These are phyloP conservation scores for Karalla daura DNA, from an alignment of 2,797 vertebrate genomes.

Conservation along the genomic window DNA sequence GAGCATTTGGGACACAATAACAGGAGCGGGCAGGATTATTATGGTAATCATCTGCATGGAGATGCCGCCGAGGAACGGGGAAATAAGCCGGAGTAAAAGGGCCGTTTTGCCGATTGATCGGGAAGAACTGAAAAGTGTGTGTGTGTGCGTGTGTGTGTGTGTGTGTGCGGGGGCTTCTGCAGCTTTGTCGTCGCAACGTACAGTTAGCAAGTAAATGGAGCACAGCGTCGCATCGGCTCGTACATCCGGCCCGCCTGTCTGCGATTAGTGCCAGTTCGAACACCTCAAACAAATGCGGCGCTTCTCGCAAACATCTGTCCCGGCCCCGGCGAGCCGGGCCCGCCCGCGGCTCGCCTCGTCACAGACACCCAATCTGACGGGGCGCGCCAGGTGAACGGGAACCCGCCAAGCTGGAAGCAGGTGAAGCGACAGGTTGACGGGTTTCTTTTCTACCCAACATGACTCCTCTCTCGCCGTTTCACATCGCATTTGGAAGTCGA, in stretches of 20 bases:
- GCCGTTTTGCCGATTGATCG: constrained; percentile 3
- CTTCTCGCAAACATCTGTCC: constrained; percentile 20
- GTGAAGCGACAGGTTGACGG: too few relatives aligned
- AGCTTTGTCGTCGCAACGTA: neutral
- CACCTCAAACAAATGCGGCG: constrained; percentile 4
- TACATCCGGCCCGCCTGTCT: neutral
- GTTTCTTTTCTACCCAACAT: too few relatives aligned
- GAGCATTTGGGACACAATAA: constrained; percentile 55
- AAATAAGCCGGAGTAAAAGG: constrained; percentile 13
- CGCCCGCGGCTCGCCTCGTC: too few relatives aligned
- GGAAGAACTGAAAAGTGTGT: constrained; percentile 10
- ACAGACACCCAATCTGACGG: too few relatives aligned
- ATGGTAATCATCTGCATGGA: constrained; percentile 60
- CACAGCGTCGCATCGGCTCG: neutral
- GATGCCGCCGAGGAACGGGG: constrained; percentile 19
- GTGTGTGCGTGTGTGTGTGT: too few relatives aligned
- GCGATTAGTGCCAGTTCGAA: neutral
- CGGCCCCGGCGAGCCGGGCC: neutral
- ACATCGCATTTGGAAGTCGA: too few relatives aligned
- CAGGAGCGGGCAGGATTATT: constrained; percentile 47
- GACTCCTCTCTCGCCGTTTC: too few relatives aligned
- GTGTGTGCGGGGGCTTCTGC: neutral
- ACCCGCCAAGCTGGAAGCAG: too few relatives aligned
- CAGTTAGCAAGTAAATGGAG: neutral
- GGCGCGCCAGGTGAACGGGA: too few relatives aligned